phyloP scores from a whole-genome alignment of 2,113 vertebrate species.

The Hystrix brachyura region DNA sequence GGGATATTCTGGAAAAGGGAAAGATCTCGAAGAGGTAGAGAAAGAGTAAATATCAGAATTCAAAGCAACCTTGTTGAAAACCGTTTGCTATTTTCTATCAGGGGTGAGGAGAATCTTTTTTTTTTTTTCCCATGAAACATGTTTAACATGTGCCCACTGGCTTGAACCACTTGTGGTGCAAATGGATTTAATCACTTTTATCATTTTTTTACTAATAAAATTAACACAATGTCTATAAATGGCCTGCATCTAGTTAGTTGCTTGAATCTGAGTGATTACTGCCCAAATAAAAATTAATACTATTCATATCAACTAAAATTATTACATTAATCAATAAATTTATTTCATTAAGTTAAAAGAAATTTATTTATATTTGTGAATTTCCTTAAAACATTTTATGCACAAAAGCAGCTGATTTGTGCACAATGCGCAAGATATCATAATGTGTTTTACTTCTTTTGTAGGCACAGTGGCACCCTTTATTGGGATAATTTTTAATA shows the following conservation, averaged over 20 bases:
- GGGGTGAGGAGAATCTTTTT: neutral
- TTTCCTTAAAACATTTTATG: neutral
- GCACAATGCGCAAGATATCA: too few species aligned
- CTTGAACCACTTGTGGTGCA: neutral
- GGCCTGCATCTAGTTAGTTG: neutral
- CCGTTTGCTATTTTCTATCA: neutral
- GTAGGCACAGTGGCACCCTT: neutral
- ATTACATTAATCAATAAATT: neutral
- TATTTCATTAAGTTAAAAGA: neutral
- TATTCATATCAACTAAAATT: neutral
- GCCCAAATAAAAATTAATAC: neutral
- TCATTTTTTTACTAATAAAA: neutral
- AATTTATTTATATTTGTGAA: neutral
- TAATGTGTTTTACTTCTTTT: neutral
- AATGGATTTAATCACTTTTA: neutral
- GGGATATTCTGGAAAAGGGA: neutral
- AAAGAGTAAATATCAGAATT: neutral
- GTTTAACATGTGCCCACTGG: neutral
- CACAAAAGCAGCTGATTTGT: neutral
- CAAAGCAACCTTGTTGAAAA: slow-evolving; percentile 31
- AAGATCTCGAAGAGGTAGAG: neutral
- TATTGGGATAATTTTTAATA: neutral
- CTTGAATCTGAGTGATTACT: neutral
- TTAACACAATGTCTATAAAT: neutral
- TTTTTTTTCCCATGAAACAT: neutral